These are phyloP conservation scores for Fulica atra DNA, from an alignment of 2,113 vertebrate species.

Conservation along the genomic window DNA sequence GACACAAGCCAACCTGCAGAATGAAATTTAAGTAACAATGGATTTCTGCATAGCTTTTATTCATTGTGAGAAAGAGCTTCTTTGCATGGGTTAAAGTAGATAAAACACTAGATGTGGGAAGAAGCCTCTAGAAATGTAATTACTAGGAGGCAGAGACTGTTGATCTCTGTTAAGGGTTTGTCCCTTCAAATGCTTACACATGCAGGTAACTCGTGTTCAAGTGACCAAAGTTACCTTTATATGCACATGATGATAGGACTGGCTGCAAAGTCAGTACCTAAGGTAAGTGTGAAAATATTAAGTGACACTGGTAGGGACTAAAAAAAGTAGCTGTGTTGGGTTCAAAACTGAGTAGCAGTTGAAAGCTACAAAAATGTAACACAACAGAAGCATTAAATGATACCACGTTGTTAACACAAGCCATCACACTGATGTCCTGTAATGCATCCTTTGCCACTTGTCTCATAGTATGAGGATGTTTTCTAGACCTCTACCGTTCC, in stretches of 20 bases:
- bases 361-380: background rate
- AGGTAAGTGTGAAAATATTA: background rate
- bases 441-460: background rate
- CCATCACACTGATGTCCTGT: background rate
- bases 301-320: background rate
- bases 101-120: background rate
- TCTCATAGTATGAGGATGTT: background rate
- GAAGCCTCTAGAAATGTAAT: background rate
- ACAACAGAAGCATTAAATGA: background rate
- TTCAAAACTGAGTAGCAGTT: background rate
- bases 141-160: background rate
- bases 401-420: background rate
- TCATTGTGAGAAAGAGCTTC: background rate
- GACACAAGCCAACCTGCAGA: background rate
- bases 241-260: background rate
- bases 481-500: background rate
- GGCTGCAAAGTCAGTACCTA: background rate
- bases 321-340: background rate
- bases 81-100: background rate
- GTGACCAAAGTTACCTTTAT: background rate
- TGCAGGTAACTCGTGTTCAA: background rate
- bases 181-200: background rate
- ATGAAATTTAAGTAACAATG: background rate
- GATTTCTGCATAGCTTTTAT: background rate
- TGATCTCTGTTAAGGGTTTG: background rate